phyloP scores from a whole-genome alignment of 2,797 vertebrate species.

The Paedocypris micromegethes region DNA sequence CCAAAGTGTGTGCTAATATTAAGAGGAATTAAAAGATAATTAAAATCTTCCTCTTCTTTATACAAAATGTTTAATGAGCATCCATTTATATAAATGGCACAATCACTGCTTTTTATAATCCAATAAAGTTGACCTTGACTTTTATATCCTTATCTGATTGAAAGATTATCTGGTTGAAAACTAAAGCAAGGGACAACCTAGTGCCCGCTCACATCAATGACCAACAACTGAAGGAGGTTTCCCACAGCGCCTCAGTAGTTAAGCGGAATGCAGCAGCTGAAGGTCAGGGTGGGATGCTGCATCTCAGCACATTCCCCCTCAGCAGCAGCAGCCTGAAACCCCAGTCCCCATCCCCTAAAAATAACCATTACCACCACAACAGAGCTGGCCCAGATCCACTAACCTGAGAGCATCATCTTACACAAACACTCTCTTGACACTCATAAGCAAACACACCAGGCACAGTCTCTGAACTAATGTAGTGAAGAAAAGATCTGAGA shows the following conservation, averaged over 20 bases:
- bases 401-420: slow-evolving; percentile 22
- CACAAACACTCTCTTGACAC: slow-evolving; percentile 26
- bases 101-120: no score
- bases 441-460: slow-evolving; percentile 7
- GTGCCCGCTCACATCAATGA: no score
- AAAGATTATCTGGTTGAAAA: no score
- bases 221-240: slow-evolving; percentile 19
- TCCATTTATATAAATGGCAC: no score
- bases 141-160: no score
- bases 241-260: slow-evolving; percentile 12
- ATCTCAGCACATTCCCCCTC: slow-evolving; percentile 43
- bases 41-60: no score
- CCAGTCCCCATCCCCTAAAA: slow-evolving; percentile 33
- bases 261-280: slow-evolving; percentile 42
- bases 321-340: slow-evolving; percentile 31
- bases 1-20: no score
- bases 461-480: not conserved
- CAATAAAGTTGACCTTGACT: no score
- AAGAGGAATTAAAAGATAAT: no score
- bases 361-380: slow-evolving; percentile 39
- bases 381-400: slow-evolving; percentile 12
- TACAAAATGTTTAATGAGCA: no score
- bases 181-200: no score
- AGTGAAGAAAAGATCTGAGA: not conserved
- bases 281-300: slow-evolving; percentile 37